Evolutionary conservation across 2,113 vertebrate species (phyloP).

Genomic region (Regulus satrapa): DNA sequence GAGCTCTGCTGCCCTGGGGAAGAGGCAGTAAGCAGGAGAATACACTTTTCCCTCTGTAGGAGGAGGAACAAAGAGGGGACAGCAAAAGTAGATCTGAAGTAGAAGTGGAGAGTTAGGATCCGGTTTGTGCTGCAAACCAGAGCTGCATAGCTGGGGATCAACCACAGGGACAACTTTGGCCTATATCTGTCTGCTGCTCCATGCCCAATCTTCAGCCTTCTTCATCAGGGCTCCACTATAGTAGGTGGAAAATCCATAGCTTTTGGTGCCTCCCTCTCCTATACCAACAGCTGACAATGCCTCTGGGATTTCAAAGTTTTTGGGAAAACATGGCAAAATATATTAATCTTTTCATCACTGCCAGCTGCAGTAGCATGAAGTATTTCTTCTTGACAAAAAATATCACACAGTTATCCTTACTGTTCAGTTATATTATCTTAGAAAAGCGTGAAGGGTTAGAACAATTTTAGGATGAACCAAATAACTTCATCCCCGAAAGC

Average conservation of each 20-base stretch:
- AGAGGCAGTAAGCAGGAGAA: not conserved
- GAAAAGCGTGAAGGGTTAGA: not conserved
- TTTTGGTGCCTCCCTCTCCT: not conserved
- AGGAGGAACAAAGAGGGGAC: not conserved
- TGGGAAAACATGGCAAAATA: not conserved
- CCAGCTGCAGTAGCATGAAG: not conserved
- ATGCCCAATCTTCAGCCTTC: rapidly evolving
- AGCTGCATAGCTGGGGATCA: not conserved
- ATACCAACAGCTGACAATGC: not conserved
- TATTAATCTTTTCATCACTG: not conserved
- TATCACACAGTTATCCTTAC: not conserved
- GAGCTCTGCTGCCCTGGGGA: not conserved
- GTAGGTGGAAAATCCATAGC: not conserved
- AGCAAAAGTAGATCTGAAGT: not conserved
- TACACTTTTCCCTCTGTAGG: not conserved
- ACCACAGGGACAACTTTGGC: not conserved
- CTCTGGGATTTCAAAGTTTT: not conserved
- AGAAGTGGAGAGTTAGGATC: not conserved
- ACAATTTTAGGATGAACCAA: not conserved
- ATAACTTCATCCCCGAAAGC: not conserved
- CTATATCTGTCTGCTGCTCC: not conserved
- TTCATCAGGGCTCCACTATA: not conserved
- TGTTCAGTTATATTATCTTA: not conserved
- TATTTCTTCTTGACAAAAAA: not conserved
- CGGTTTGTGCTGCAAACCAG: not conserved